These are phyloP conservation scores for Caenorhabditis japonica DNA, from an alignment of 2,888 invertebrate species.

Conservation along the genomic window DNA sequence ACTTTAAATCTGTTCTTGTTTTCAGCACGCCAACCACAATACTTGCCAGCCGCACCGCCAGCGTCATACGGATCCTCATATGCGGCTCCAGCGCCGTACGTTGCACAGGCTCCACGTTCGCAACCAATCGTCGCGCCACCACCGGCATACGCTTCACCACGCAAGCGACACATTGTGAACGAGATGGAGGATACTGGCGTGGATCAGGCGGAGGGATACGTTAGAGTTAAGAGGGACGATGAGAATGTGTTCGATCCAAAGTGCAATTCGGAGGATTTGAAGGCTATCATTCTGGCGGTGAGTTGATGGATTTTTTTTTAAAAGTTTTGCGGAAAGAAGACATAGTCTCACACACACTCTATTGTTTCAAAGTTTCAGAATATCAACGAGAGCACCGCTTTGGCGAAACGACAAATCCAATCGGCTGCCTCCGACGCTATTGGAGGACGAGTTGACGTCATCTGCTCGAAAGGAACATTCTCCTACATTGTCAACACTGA, in stretches of 20 bases:
- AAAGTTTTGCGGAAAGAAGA: too few species aligned
- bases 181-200: conserved; percentile 41
- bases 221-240: conserved; percentile 57
- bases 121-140: conserved; percentile 40
- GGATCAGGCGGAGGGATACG: conserved; percentile 45
- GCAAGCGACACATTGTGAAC: conserved; percentile 37
- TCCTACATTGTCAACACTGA: conserved; percentile 74
- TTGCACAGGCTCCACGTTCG: conserved; percentile 30
- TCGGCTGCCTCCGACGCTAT: conserved; percentile 56
- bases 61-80: conserved; percentile 23
- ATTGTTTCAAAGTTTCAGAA: conserved; percentile 67
- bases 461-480: conserved; percentile 73
- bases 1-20: neutral
- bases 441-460: conserved; percentile 70
- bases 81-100: conserved; percentile 18
- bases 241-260: conserved; percentile 67
- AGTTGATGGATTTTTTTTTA: neutral
- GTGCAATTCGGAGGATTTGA: conserved; percentile 66
- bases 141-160: conserved; percentile 42
- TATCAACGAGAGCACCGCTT: conserved; percentile 69
- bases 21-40: conserved; percentile 28
- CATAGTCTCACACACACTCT: too few species aligned
- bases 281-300: conserved; percentile 61
- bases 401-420: conserved; percentile 72
- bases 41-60: conserved; percentile 19